Base-by-base conservation (phyloP, 2,113 vertebrate species). In the Syngnathoides biaculeatus region DNA sequence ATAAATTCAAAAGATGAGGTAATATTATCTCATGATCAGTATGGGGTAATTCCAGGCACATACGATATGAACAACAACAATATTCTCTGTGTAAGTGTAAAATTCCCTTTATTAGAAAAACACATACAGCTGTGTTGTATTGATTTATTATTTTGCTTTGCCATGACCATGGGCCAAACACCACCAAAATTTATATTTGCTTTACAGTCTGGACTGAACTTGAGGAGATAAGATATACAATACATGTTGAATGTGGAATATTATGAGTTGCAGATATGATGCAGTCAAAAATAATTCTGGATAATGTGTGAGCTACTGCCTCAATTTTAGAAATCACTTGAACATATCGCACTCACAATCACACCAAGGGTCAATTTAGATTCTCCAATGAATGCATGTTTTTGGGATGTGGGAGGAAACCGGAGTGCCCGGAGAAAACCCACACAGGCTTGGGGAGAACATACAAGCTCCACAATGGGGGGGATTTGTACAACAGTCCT, bases 1-100 rank as follows among this genome's bases (percentile, higher is more conserved):
- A 57, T 61, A 60, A 68, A 74, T 62, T 60, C 42, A 64, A 62
- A 64, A 67, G n/a, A 70, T 65, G 30, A 60, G 58, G 50, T 67
- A 56, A 79, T 52, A 65, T 67, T 40, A 58, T 64, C 45, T 52
- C 24, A 67, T 66, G 20, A 64, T 40, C 42, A 43, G n/a, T 57
- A 40, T 9, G 11, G 9, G 30, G 17, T 35, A 35, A 19, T 35
- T 47, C 62, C 20, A 24, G 20, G 6, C 10, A 2, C 15, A 42
- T 3, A 50, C 4, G 59, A 39, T 43, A 4, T 67, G 39, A 35
- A 39, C 55, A 57, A 19, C n/a, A 35, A 73, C 48, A 30, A 56
- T 57, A n/a, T 26, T n/a, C 53, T 68, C 47, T 47, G 8, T 22
- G 12, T 13, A 50, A n/a, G 6, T 65, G 40, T 43, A 17, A 15